Conservation (phyloP, 2,113 vertebrate genomes). For the Lota lota region DNA sequence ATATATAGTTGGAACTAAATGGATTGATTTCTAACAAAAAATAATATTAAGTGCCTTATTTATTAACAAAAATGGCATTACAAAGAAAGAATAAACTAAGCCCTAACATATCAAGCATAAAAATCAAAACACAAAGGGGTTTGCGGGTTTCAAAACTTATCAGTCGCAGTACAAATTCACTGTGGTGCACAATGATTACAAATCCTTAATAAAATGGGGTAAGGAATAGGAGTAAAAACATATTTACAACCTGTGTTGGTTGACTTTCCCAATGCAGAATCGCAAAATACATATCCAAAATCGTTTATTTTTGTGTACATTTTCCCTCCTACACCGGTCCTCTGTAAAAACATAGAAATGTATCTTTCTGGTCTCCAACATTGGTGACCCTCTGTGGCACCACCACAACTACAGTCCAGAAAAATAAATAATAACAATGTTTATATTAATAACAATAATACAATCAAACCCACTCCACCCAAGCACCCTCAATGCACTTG, state of each 20-base stretch:
- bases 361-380: not conserved
- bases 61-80: conserved; percentile 58
- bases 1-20: no score
- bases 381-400: not conserved
- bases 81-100: conserved; percentile 55
- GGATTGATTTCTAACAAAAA: no score
- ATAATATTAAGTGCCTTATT: conserved; percentile 31
- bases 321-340: no score
- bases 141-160: conserved; percentile 57
- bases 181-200: conserved; percentile 22
- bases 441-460: not conserved
- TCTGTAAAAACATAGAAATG: not conserved
- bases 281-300: no score
- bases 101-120: conserved; percentile 31
- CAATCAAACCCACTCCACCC: not conserved
- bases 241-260: no score
- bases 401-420: not conserved
- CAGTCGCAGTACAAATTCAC: conserved; percentile 37
- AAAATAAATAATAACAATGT: not conserved
- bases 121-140: conserved; percentile 22
- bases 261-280: conserved; percentile 19
- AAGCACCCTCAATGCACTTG: not conserved
- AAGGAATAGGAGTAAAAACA: not conserved
- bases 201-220: not conserved
- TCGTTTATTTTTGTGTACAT: no score